Base-by-base conservation (phyloP, 2,113 vertebrate genomes). In the Xenopus borealis region DNA sequence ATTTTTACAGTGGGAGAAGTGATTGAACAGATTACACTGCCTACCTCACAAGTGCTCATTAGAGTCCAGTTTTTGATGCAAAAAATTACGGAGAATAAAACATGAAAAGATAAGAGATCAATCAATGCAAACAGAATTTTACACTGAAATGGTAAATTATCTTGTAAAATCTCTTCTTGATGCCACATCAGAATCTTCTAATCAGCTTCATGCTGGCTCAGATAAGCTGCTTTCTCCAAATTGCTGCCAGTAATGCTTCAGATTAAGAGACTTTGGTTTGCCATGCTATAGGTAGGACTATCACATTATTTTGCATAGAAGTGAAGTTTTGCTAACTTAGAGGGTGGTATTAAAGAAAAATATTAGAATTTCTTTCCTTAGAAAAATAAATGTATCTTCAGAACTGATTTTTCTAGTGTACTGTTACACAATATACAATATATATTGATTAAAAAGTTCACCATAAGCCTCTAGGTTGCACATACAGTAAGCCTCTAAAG, bases 61-160 rank as follows among this genome's bases (percentile, higher is more conserved):
- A 75, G 61, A 75, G 57, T 52, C 64, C 66, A 33, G 46, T 74
- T 74, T 33, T 61, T 74, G 63, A 67, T 55, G 67, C 61, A 74
- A 73, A 73, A 66, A 7, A 73, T 66, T 63, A 74, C 64, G 63
- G 65, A 69, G 72, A 75, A 75, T 75, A 75, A 75, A 75, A 75
- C 72, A 75, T 75, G 69, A 75, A 75, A 75, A 69, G 55, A 75
- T 75, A 75, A 75, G 72, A 68, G 72, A 75, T 75, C 65, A 75
- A 75, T 75, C 72, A 75, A 40, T 69, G 57, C 65, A 75, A 69
- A 75, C 57, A 50, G 33, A 57, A 75, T 75, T 75, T 69, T 75
- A 57, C 55, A 62, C n/a, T 9, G 55, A 75, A 68, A 75, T 47
- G 62, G 72, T 69, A 75, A 69, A 75, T 30, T 75, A 66, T 62